phyloP scores from a whole-genome alignment of 2,888 invertebrate species.

The Eupithecia pulchellata region DNA sequence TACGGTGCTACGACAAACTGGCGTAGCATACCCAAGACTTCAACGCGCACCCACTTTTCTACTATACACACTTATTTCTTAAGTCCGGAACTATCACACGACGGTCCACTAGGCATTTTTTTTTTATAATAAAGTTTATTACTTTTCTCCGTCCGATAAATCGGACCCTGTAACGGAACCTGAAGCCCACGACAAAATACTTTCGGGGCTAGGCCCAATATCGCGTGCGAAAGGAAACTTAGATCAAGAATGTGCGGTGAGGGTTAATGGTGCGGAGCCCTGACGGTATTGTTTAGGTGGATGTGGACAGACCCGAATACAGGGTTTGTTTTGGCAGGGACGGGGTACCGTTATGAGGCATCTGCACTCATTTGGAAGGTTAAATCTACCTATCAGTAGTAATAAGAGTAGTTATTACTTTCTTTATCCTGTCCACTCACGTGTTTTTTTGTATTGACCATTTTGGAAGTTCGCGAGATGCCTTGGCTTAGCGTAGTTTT shows the following conservation, averaged over 20 bases:
- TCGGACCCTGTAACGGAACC: slow-evolving; percentile 14
- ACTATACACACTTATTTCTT: not conserved
- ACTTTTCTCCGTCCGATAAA: not conserved
- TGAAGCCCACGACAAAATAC: slow-evolving; percentile 31
- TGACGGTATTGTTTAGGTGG: slow-evolving; percentile 3
- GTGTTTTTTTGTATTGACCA: not conserved
- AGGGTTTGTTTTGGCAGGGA: slow-evolving; percentile 7
- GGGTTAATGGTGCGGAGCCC: slow-evolving; percentile 2
- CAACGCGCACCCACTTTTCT: too few species aligned
- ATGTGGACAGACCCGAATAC: slow-evolving; percentile 12
- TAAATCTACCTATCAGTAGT: not conserved
- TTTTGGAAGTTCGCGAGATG: not conserved
- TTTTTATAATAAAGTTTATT: not conserved
- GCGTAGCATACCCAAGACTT: not conserved
- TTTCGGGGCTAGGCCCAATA: slow-evolving; percentile 42
- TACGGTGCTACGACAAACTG: not conserved
- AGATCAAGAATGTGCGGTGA: slow-evolving; percentile 66
- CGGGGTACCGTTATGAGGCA: not conserved
- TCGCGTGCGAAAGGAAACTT: slow-evolving; percentile 67
- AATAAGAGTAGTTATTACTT: not conserved
- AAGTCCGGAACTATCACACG: not conserved
- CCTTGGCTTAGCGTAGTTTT: too few species aligned
- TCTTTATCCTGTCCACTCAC: not conserved
- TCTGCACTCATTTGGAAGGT: slow-evolving; percentile 5
- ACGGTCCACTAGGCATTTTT: not conserved